These are phyloP conservation scores for Drosophila eugracilis DNA, from an alignment of 1,140 invertebrate genomes.

Conservation along the genomic window DNA sequence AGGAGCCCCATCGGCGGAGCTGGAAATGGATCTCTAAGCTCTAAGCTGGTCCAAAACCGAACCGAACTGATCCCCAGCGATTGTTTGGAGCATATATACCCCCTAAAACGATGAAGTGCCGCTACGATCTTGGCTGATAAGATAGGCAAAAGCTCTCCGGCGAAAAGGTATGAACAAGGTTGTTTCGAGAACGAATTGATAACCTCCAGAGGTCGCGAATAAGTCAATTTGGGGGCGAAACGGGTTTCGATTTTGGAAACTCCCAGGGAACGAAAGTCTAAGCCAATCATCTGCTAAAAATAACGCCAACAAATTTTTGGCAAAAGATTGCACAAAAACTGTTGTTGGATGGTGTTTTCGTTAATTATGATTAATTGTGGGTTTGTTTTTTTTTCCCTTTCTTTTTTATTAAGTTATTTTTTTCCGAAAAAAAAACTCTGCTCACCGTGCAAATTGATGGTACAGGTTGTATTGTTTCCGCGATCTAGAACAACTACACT, in stretches of 20 bases:
- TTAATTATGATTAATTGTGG: conserved; percentile 81
- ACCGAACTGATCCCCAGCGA: conserved; percentile 2
- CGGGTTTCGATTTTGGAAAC: conserved; percentile 47
- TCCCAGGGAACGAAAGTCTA: conserved; percentile 60
- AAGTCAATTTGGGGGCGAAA: conserved; percentile 51
- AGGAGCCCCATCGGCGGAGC: conserved; percentile 48
- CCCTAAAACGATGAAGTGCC: conserved; percentile 16
- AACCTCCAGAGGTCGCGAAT: conserved; percentile 65
- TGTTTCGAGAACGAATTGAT: conserved; percentile 59
- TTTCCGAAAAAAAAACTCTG: conserved; percentile 24
- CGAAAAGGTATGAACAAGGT: conserved; percentile 54
- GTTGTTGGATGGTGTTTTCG: conserved; percentile 37
- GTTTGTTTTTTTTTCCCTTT: background rate
- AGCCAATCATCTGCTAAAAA: conserved; percentile 79
- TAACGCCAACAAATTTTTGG: conserved; percentile 66
- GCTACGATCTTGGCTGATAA: conserved; percentile 31
- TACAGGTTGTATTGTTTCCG: conserved; percentile 97
- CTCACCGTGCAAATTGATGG: conserved; percentile 97
- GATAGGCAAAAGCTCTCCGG: conserved; percentile 32
- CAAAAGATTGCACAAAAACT: conserved; percentile 55
- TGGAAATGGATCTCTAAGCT: conserved; percentile 28
- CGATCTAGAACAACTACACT: conserved; percentile 96
- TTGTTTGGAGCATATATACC: conserved; percentile 25
- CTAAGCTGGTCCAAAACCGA: conserved; percentile 18
- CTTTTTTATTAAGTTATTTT: conserved; percentile 3